A percentile compares a stretch with the other conserved stretches of the same genome.
Conservation (phyloP, 1,140 invertebrate genomes). For the Hyphantria cunea region DNA sequence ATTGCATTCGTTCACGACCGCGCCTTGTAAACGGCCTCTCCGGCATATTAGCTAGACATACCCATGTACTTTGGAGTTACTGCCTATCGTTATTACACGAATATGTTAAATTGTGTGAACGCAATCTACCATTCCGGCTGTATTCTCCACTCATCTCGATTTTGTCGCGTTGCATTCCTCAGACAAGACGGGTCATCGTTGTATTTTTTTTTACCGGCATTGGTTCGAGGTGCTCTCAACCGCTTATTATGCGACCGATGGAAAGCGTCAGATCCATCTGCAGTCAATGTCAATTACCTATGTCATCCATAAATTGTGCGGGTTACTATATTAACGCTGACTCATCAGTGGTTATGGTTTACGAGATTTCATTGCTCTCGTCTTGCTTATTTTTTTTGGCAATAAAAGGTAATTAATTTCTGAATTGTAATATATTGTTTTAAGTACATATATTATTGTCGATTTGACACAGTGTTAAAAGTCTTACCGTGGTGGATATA, state of each 20-base stretch:
- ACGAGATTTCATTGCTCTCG: constrained; percentile 41
- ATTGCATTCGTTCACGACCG: constrained; percentile 72
- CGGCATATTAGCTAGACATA: constrained; percentile 49
- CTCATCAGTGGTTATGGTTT: constrained; percentile 55
- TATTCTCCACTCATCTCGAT: constrained; percentile 60
- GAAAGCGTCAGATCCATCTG: constrained; percentile 51
- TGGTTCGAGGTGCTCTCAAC: constrained; percentile 41
- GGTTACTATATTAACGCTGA: constrained; percentile 61
- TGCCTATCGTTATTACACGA: constrained; percentile 64
- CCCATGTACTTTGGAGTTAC: constrained; percentile 54
- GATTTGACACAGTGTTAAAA: too few species aligned
- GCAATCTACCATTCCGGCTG: constrained; percentile 35
- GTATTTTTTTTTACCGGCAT: constrained; percentile 65
- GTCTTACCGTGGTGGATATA: too few species aligned
- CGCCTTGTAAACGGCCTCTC: constrained; percentile 66
- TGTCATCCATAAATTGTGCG: constrained; percentile 51
- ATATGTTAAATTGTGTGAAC: constrained; percentile 53
- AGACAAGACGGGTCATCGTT: constrained; percentile 65
- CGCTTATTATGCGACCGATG: constrained; percentile 37
- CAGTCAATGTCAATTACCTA: constrained; percentile 42
- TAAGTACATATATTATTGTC: too few species aligned
- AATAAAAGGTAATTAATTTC: constrained; percentile 47
- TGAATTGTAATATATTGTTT: constrained; percentile 11
- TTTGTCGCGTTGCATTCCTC: constrained; percentile 68
- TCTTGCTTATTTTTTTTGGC: constrained; percentile 41